Evolutionary conservation across 2,888 invertebrate species (phyloP), one percentile per base, ranked within the genome.

Genomic region (Drosophila meridiana): DNA sequence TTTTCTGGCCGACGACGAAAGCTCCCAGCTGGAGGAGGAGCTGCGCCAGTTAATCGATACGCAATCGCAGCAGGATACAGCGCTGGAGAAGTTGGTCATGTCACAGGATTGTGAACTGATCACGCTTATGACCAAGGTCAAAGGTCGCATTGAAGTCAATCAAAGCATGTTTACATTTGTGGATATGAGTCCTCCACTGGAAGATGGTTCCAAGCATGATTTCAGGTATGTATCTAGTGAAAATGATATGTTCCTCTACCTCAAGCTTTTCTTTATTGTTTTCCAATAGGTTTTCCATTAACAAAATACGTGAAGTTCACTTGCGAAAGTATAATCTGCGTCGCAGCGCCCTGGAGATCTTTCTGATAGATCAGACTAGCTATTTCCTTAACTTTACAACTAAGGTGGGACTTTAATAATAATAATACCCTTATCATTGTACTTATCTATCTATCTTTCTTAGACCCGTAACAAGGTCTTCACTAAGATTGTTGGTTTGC

Each of bases 311-410:
- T 32, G 95, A 95, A 89, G 94, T 95, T n/a, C 95, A 95, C 92
- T 93, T 95, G 68, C 91, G 95, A 34, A 93, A 95, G 68, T 95
- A 95, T 91, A 95, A 95, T 91, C 92, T 95, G 14, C 92, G 95
- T 11, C 92, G 95, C 67, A 95, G 95, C 89, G 95, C 95, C n/a
- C 90, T 95, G 69, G 95, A 95, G 90, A 94, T 95, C 82, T 95
- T 95, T 90, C 92, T 95, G 11, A 93, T 95, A 28, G 95, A 95
- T 90, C 95, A 95, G 87, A 95, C 95, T 0, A 95, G 95, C 82
- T 95, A 95, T 83, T 95, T 95, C 90, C 92, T 95, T 38, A 95
- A 95, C 91, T 95, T 95, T 80, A 94, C 94, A 52, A 94, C 94
- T 45, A 95, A 95, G 93, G 95, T 95, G 84, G 52, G 78, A 43